These are phyloP conservation scores for Ametastegia equiseti DNA, from an alignment of 2,888 invertebrate genomes.

Conservation along the genomic window DNA sequence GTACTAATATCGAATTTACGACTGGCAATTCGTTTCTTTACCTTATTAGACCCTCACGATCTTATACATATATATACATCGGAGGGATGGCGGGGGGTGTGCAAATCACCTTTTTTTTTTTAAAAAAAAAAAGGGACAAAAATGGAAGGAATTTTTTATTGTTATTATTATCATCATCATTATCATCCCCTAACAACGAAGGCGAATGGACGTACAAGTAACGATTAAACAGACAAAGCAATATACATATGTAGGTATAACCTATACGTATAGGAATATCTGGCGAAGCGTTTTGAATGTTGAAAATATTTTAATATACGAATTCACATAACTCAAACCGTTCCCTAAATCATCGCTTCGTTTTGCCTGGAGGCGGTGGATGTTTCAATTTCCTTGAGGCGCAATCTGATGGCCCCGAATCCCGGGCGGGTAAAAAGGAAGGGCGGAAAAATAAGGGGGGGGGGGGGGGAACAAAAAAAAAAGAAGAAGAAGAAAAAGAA, in stretches of 20 bases:
- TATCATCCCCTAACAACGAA: neutral
- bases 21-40: constrained; percentile 24
- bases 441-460: constrained; percentile 28
- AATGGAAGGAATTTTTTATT: neutral
- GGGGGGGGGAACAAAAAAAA: constrained; percentile 43
- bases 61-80: no score
- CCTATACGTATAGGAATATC: constrained; percentile 26
- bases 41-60: neutral
- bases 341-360: constrained; percentile 73
- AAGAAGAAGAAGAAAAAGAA: constrained; percentile 54
- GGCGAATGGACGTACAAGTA: neutral
- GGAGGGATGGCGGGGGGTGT: neutral
- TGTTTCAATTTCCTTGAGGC: constrained; percentile 90
- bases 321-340: constrained; percentile 73
- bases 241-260: neutral
- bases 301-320: constrained; percentile 69
- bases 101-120: neutral
- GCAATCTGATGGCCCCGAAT: constrained; percentile 79
- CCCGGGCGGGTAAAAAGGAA: constrained; percentile 44
- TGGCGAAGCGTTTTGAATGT: constrained; percentile 66
- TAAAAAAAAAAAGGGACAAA: neutral
- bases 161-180: neutral
- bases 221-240: no score
- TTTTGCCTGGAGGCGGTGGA: constrained; percentile 70
- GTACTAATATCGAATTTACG: constrained; percentile 20